These are phyloP conservation scores for Thaumetopoea pityocampa DNA, from an alignment of 1,140 invertebrate species.

Conservation along the genomic window DNA sequence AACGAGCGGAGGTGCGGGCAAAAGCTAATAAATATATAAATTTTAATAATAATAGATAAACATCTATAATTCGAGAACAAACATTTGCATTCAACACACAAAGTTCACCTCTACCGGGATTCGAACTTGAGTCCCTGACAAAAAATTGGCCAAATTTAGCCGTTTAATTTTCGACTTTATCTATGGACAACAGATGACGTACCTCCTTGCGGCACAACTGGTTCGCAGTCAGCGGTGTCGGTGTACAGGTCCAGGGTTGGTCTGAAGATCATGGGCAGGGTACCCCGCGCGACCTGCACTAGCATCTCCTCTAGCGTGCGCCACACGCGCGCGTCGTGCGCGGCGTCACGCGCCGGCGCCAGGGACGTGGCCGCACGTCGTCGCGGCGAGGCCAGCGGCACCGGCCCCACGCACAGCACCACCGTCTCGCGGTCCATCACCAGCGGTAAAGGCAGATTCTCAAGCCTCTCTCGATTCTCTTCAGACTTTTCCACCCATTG, in stretches of 20 bases:
- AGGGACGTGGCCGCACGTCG: slow-evolving; percentile 64
- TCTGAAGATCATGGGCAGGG: slow-evolving; percentile 86
- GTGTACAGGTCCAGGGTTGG: slow-evolving; percentile 84
- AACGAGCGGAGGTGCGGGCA: no score
- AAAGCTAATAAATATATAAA: no score
- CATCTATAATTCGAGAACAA: no score
- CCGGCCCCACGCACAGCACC: slow-evolving; percentile 78
- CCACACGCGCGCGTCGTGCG: slow-evolving; percentile 77
- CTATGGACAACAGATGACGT: slow-evolving; percentile 14
- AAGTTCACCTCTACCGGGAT: no score
- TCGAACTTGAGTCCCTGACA: no score
- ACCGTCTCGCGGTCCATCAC: slow-evolving; percentile 81
- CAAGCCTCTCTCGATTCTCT: slow-evolving; percentile 70
- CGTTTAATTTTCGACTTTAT: no score
- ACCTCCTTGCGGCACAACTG: slow-evolving; percentile 84
- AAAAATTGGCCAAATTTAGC: no score
- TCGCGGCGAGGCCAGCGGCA: slow-evolving; percentile 67
- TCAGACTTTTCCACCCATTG: slow-evolving; percentile 75
- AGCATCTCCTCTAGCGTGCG: slow-evolving; percentile 87
- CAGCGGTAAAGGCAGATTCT: slow-evolving; percentile 81
- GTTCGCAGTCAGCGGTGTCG: slow-evolving; percentile 81
- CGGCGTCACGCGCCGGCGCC: slow-evolving; percentile 24
- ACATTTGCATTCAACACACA: no score
- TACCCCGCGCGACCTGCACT: slow-evolving; percentile 81
- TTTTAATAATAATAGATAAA: no score